Evolutionary conservation across 2,888 invertebrate species (phyloP), one percentile per base, ranked within the genome.

Genomic region (Eudemis profundana): DNA sequence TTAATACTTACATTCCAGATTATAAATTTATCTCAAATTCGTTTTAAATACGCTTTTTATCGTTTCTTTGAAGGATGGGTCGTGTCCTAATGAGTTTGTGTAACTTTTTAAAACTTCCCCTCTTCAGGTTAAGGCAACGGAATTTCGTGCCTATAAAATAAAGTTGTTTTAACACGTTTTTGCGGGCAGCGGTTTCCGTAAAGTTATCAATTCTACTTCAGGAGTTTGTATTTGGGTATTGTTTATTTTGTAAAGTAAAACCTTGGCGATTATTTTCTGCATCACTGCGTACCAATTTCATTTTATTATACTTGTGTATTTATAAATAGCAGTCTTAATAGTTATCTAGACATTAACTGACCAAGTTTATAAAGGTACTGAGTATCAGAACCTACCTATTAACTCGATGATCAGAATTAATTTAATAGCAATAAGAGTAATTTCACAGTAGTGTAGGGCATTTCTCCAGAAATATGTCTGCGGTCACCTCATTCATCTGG

Each of bases 81-180:
- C 51, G 46, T 36, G 21, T 12, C 29, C 65, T 65, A 65, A 65
- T 65, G 65, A 65, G 65, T 65, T 65, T 51, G 44, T 27, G 46
- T 53, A 65, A 65, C 65, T 60, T 65, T 64, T 65, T 65, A 53
- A 65, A 65, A 60, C 51, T 60, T 65, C 19, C 17, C 29, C 51
- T 46, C 42, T 46, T 44, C 44, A 60, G 53, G 51, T 27, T 51
- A 33, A 33, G 46, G 60, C 59, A 53, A 40, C 60, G 44, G 23
- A 53, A 53, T 59, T 60, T 65, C 21, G 53, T 59, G 65, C 65
- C 59, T 60, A 65, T 65, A 60, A 65, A 60, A 46, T 60, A 51
- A 65, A 65, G 59, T 65, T 65, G 65, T 53, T 65, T 59, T 59
- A 64, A 51, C 57, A 57, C 57, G 57, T 64, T 64, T 60, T 65